These are phyloP conservation scores for Muricea muricata DNA, from an alignment of 92 coral and sea anemone genomes.

Conservation along the genomic window DNA sequence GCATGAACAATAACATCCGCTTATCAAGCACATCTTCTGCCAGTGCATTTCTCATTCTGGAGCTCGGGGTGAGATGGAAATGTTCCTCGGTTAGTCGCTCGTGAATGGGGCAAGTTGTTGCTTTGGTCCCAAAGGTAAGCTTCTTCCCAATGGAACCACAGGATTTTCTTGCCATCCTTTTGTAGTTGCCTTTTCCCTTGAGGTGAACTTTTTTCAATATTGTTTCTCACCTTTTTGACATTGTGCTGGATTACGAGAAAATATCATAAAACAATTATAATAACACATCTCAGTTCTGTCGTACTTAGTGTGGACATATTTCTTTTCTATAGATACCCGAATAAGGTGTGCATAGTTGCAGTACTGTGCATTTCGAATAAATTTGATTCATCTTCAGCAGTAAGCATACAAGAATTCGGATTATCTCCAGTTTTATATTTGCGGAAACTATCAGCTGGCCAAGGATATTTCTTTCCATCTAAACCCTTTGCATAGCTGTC, in stretches of 20 bases:
- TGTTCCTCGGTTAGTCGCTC: conserved; percentile 6
- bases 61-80: conserved; percentile 15
- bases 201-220: background rate
- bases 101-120: conserved; percentile 4
- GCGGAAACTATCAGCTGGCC: too few species aligned
- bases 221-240: conserved; percentile 13
- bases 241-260: background rate
- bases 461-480: conserved; percentile 1
- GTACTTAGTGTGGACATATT: background rate
- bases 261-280: background rate
- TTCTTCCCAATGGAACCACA: conserved; percentile 1
- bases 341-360: too few species aligned
- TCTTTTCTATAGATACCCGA: too few species aligned
- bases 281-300: background rate
- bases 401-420: too few species aligned
- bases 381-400: too few species aligned
- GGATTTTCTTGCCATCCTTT: background rate
- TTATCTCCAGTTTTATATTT: too few species aligned
- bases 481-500: background rate
- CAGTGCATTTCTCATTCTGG: conserved; percentile 17
- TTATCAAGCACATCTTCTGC: conserved; percentile 3
- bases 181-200: background rate
- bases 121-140: conserved; percentile 15
- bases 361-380: too few species aligned
- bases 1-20: conserved; percentile 7